Evolutionary conservation across 2,888 invertebrate species (phyloP).

Genomic region (Malthinus seriepunctatus): DNA sequence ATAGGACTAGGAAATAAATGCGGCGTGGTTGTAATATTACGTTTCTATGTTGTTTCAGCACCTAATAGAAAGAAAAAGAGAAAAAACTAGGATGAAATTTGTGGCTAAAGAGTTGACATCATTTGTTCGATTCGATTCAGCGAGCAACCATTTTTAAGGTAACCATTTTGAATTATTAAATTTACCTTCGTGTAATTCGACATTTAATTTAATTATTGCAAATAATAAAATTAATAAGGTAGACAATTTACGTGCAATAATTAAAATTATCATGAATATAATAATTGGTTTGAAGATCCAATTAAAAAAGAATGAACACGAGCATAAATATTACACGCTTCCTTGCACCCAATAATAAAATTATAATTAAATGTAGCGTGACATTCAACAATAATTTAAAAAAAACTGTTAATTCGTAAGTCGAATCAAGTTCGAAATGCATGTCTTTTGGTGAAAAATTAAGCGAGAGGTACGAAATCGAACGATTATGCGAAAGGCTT

Average conservation of each 20-base stretch:
- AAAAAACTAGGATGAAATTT: too few relatives aligned
- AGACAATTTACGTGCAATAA: slow-evolving; percentile 7
- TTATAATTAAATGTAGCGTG: slow-evolving; percentile 12
- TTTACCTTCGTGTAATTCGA: too few relatives aligned
- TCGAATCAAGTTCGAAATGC: slow-evolving; percentile 5
- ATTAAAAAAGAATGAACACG: slow-evolving; percentile 18
- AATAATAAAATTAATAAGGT: neutral
- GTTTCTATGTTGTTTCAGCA: neutral
- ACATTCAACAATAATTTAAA: slow-evolving; percentile 15
- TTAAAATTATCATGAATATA: slow-evolving; percentile 16
- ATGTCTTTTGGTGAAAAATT: slow-evolving; percentile 1
- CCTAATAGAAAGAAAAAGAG: neutral
- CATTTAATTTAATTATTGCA: neutral
- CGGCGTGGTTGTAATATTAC: slow-evolving; percentile 12
- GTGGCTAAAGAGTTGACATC: too few relatives aligned
- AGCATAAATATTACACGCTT: slow-evolving; percentile 16
- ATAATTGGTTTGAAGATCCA: slow-evolving; percentile 8
- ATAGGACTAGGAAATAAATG: slow-evolving; percentile 26
- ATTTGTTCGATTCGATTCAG: too few relatives aligned
- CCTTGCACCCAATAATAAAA: neutral
- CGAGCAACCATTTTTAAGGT: too few relatives aligned
- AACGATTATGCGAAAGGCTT: neutral
- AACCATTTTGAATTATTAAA: too few relatives aligned
- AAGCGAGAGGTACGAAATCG: slow-evolving; percentile 1
- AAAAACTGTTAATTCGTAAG: slow-evolving; percentile 24